phyloP scores from a whole-genome alignment of 2,888 invertebrate genomes.

The Amphipoea lucens region DNA sequence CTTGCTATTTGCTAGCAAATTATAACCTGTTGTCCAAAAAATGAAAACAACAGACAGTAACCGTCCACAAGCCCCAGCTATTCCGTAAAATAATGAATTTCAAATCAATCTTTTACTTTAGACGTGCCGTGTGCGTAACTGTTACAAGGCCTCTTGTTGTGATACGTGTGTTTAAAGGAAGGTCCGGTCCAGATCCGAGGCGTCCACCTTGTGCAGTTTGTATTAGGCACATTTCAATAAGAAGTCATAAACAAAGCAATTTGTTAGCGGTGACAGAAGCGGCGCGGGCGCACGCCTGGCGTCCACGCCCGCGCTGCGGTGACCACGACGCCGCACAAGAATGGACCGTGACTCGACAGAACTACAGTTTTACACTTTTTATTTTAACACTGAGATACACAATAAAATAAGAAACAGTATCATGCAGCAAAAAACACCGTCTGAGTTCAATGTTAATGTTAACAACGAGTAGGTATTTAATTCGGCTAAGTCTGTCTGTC shows the following conservation, averaged over 20 bases:
- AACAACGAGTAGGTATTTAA: conserved; percentile 34
- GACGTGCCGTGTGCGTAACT: conserved; percentile 19
- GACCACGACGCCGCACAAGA: conserved; percentile 61
- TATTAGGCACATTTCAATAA: conserved; percentile 76
- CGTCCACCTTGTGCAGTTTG: conserved; percentile 57
- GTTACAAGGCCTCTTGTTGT: conserved; percentile 50
- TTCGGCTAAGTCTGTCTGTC: conserved; percentile 34
- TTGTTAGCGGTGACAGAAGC: conserved; percentile 73
- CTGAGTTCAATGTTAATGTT: conserved; percentile 34
- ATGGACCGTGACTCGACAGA: conserved; percentile 70
- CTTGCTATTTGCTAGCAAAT: not conserved
- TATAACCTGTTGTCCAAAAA: not conserved
- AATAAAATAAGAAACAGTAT: conserved; percentile 66
- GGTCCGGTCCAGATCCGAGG: conserved; percentile 56
- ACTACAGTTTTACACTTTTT: conserved; percentile 67
- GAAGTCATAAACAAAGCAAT: conserved; percentile 80
- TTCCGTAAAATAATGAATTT: conserved; percentile 29
- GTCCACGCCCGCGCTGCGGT: conserved; percentile 58
- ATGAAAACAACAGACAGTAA: not conserved
- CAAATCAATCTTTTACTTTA: conserved; percentile 25
- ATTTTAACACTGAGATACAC: conserved; percentile 64
- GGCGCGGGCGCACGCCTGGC: conserved; percentile 68
- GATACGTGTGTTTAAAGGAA: conserved; percentile 38
- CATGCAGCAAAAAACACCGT: conserved; percentile 40
- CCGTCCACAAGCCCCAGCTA: conserved; percentile 5